Evolutionary conservation across 2,113 vertebrate species (phyloP), one percentile per base, ranked within the genome.

Genomic region (Oryzias javanicus): DNA sequence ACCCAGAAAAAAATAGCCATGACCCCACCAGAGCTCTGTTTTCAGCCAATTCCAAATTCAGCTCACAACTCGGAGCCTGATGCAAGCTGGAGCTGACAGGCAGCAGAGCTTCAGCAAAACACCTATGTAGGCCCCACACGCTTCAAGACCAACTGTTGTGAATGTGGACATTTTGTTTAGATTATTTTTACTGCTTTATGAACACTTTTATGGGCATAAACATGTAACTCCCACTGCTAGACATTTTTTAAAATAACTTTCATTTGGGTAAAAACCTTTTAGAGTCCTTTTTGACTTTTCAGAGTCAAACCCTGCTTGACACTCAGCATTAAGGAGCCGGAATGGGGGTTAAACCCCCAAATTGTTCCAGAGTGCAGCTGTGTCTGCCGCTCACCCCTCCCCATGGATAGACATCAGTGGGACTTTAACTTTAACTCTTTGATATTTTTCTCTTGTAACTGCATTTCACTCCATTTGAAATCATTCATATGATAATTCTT

Each of bases 1-100:
- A 24, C 56, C 59, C 35, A 19, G 41, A 60, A 42, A 45, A 67
- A 80, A 70, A 76, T 65, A 64, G 45, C 64, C 55, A 18, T 62
- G 70, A 84, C 74, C 70, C 51, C 44, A 44, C 42, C 49, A 49
- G 25, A 52, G 64, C 8, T 29, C 45, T 18, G 50, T 24, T 60
- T 47, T 72, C 55, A 48, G 44, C 35, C 65, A 60, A 73, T 52
- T 64, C 27, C 35, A 35, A 44, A 22, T 51, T 46, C 47, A 50
- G 64, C 56, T 59, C 46, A 27, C 42, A 22, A 0, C 24, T 46
- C 59, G 51, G 29, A 62, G 55, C 73, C 62, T 0, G 17, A 68
- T 80, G 70, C 68, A 29, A 49, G 42, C 46, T 4, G 16, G 27
- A 15, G 40, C 60, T 75, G 52, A 70, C 55, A 74, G 67, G 50